A percentile compares a stretch with the other conserved stretches of the same genome.
These are phyloP conservation scores for Lepilemur septentrionalis DNA, from an alignment of 2,797 vertebrate genomes.

Conservation along the genomic window DNA sequence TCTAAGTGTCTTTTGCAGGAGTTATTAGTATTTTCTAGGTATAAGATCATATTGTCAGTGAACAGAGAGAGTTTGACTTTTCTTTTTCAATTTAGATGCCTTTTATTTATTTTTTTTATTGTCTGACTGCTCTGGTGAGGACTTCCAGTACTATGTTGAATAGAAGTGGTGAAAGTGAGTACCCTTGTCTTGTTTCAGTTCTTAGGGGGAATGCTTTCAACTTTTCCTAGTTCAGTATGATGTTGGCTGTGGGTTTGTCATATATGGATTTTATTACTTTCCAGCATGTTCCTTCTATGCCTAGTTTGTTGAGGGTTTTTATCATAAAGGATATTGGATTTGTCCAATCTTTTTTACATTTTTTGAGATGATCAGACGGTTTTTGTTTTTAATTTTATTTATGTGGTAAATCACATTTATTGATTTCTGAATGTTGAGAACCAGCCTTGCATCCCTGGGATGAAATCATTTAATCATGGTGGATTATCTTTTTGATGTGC, in stretches of 20 bases:
- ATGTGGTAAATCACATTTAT: background rate
- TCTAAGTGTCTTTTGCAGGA: background rate
- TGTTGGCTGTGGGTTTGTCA: background rate
- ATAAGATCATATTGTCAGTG: background rate
- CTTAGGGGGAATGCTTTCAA: background rate
- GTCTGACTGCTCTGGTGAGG: background rate
- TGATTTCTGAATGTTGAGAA: background rate
- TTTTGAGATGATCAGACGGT: background rate
- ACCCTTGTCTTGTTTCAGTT: background rate
- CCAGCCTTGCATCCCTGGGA: background rate
- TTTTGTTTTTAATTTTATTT: background rate
- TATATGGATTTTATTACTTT: background rate
- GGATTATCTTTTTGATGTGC: background rate
- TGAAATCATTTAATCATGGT: background rate
- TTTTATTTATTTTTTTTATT: background rate
- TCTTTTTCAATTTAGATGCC: background rate
- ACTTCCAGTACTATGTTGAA: background rate
- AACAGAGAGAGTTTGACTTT: background rate
- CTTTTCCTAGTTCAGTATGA: background rate
- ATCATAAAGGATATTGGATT: background rate
- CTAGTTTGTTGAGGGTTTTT: background rate
- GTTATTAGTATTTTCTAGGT: background rate
- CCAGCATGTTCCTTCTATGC: background rate
- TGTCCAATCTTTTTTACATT: background rate
- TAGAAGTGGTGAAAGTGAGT: background rate